phyloP scores from a whole-genome alignment of 2,888 invertebrate genomes.

The Shargacucullia verbasci region DNA sequence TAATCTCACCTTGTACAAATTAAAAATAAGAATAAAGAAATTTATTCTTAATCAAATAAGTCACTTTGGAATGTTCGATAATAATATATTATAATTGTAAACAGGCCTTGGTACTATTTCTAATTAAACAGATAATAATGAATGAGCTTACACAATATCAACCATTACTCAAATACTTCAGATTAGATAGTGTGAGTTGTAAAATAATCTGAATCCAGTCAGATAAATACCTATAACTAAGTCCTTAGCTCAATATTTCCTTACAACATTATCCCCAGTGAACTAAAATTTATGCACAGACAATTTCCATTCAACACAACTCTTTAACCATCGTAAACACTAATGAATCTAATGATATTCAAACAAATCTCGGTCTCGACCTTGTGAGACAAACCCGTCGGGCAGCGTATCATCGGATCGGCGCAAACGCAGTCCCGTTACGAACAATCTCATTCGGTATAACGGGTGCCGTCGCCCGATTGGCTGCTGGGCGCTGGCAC shows the following conservation, averaged over 20 bases:
- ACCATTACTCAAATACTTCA: slow-evolving; percentile 21
- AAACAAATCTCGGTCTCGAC: slow-evolving; percentile 56
- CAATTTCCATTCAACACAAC: not conserved
- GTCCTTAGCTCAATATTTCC: too few species aligned
- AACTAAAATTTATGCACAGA: not conserved
- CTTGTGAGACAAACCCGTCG: slow-evolving; percentile 56
- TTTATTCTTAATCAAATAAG: not conserved
- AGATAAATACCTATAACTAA: not conserved
- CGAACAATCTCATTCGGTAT: slow-evolving; percentile 71
- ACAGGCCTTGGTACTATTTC: slow-evolving; percentile 45
- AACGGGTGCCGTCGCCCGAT: slow-evolving; percentile 64
- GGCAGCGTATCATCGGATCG: slow-evolving; percentile 49
- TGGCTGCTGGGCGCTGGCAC: slow-evolving; percentile 58
- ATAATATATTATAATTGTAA: slow-evolving; percentile 20
- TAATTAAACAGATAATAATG: slow-evolving; percentile 43
- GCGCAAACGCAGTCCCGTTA: slow-evolving; percentile 72
- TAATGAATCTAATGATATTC: slow-evolving; percentile 56
- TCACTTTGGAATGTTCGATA: slow-evolving; percentile 23
- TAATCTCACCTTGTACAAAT: slow-evolving; percentile 17
- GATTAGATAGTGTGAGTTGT: slow-evolving; percentile 32
- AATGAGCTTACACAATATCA: slow-evolving; percentile 42
- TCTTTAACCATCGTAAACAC: slow-evolving; percentile 12
- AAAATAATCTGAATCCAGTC: slow-evolving; percentile 2
- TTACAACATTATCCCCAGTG: too few species aligned
- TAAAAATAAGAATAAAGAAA: too few species aligned